A percentile compares a stretch with the other conserved stretches of the same genome.
Evolutionary conservation across 2,888 invertebrate genomes (phyloP).

Genomic region (Galeruca laticollis): DNA sequence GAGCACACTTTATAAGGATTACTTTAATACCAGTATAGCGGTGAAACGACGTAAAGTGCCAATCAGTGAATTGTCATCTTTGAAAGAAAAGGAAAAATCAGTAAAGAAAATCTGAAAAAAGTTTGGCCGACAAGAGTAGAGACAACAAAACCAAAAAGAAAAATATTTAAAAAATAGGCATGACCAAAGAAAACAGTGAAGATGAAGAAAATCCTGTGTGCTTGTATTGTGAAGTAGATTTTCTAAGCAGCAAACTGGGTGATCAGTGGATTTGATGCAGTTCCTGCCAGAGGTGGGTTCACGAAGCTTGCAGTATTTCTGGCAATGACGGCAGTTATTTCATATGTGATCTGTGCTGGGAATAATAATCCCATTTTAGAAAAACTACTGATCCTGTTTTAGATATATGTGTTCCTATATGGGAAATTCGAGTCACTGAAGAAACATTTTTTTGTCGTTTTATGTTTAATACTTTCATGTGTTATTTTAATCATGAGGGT

Average conservation of each 20-base stretch:
- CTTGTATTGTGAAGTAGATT: no score
- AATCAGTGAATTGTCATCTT: slow-evolving; percentile 4
- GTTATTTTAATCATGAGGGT: no score
- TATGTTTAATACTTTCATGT: no score
- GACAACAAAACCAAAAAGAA: not conserved
- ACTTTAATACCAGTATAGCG: slow-evolving; percentile 2
- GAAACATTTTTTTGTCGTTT: no score
- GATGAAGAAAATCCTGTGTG: no score
- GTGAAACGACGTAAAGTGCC: slow-evolving; percentile 3
- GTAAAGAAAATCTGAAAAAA: not conserved
- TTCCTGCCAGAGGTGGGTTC: not conserved
- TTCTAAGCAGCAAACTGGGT: no score
- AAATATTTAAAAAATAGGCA: no score
- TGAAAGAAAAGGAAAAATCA: not conserved
- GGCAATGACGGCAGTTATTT: not conserved
- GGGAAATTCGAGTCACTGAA: no score
- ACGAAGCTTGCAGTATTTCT: not conserved
- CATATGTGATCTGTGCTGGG: not conserved
- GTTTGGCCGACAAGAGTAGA: not conserved
- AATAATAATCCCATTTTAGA: not conserved
- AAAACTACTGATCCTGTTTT: not conserved
- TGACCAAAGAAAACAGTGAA: no score
- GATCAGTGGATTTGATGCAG: no score
- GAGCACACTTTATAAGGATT: slow-evolving; percentile 14
- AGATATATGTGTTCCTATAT: not conserved